Conservation (phyloP, 2,888 invertebrate genomes). For the Stenodema calcarata region DNA sequence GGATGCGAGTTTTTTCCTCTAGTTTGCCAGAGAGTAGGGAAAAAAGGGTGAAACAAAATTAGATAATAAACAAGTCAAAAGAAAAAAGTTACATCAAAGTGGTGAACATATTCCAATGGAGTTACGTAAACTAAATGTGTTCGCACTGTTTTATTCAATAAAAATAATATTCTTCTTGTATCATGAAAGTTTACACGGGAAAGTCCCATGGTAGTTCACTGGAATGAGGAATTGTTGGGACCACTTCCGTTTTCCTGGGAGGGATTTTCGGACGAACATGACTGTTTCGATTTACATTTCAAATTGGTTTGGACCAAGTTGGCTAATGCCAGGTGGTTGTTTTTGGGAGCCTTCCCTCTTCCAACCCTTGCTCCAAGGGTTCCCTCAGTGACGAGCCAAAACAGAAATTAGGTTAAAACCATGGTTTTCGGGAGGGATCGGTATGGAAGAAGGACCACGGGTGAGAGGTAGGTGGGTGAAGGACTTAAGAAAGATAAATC, state of each 20-base stretch:
- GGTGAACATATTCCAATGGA: background rate
- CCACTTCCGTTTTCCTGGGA: background rate
- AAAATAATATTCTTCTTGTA: background rate
- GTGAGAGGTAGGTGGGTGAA: too few relatives aligned
- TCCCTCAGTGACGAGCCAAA: background rate
- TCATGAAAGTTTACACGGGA: background rate
- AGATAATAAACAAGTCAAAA: background rate
- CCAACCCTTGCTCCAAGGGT: background rate
- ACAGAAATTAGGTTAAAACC: slow-evolving; percentile 7
- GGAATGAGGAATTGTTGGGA: background rate
- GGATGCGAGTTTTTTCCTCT: background rate
- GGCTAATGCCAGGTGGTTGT: slow-evolving; percentile 3
- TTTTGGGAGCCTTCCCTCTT: background rate
- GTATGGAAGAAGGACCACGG: background rate
- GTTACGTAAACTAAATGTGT: background rate
- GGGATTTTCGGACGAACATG: background rate
- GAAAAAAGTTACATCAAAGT: background rate
- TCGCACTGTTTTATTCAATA: background rate
- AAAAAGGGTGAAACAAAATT: background rate
- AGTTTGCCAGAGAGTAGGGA: background rate
- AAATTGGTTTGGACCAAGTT: background rate
- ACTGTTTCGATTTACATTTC: slow-evolving; percentile 15
- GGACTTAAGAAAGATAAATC: slow-evolving; percentile 15
- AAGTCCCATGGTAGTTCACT: background rate
- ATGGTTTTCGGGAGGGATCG: background rate